Conservation (phyloP, 2,888 invertebrate species). For the Athrips mouffetella region DNA sequence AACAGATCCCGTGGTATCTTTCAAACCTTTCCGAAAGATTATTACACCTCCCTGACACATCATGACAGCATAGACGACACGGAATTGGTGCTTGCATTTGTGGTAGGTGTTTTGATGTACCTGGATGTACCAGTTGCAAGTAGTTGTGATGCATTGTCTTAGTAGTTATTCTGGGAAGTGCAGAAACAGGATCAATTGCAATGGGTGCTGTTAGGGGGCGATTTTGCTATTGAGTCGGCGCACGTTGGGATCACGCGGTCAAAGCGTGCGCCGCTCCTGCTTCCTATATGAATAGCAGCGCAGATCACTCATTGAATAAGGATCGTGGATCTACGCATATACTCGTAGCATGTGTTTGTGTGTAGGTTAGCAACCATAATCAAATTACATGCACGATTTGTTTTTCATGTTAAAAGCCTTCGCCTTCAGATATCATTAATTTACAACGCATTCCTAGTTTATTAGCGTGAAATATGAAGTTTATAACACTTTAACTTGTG, state of each 20-base stretch:
- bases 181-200: not conserved
- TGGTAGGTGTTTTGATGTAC: slow-evolving; percentile 28
- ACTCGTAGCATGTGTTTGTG: too few relatives aligned
- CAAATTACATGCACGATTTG: too few relatives aligned
- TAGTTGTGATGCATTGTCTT: not conserved
- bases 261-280: slow-evolving; percentile 27
- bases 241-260: slow-evolving; percentile 29
- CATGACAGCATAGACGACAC: not conserved
- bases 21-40: not conserved
- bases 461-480: too few relatives aligned
- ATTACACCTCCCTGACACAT: not conserved
- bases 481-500: too few relatives aligned
- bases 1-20: slow-evolving; percentile 19
- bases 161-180: slow-evolving; percentile 23
- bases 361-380: too few relatives aligned
- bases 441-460: too few relatives aligned
- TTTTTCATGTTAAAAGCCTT: too few relatives aligned
- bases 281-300: slow-evolving; percentile 33
- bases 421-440: too few relatives aligned
- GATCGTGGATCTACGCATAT: slow-evolving; percentile 19
- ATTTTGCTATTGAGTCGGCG: slow-evolving; percentile 25
- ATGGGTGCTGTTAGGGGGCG: not conserved
- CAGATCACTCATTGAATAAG: slow-evolving; percentile 29
- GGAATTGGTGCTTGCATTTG: not conserved
- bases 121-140: not conserved